Percentiles rank a stretch among this genome's conserved stretches.
Conservation (phyloP, 2,113 vertebrate species). For the Grallaria varia region DNA sequence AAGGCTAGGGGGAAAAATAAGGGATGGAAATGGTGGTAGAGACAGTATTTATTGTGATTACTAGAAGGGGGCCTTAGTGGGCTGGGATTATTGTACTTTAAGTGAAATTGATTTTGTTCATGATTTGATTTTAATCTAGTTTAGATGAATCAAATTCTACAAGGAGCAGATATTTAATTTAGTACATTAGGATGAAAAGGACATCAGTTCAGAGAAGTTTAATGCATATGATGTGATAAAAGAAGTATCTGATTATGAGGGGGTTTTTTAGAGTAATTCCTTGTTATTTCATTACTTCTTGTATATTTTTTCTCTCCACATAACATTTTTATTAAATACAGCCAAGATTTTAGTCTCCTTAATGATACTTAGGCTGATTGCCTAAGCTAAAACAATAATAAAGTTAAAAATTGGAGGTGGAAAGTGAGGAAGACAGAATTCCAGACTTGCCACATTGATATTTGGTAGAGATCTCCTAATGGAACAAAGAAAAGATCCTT, state of each 20-base stretch:
- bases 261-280: conserved; percentile 59
- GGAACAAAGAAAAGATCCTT: background rate
- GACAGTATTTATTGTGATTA: conserved; percentile 75
- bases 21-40: conserved; percentile 5
- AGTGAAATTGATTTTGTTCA: conserved; percentile 84
- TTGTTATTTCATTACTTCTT: conserved; percentile 74
- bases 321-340: conserved; percentile 57
- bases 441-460: background rate
- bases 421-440: background rate
- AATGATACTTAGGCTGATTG: conserved; percentile 6
- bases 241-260: conserved; percentile 74
- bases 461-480: background rate
- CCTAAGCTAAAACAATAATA: background rate
- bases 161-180: conserved; percentile 85
- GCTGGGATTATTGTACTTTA: conserved; percentile 80
- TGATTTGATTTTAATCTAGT: conserved; percentile 86
- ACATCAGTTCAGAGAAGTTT: conserved; percentile 77
- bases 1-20: conserved; percentile 44
- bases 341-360: conserved; percentile 20
- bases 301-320: conserved; percentile 8
- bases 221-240: conserved; percentile 78
- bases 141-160: conserved; percentile 82
- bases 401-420: background rate
- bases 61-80: conserved; percentile 70
- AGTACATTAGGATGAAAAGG: conserved; percentile 81